A percentile compares a stretch with the other conserved stretches of the same genome.
Conservation (phyloP, 2,113 vertebrate species). For the Cynoglossus semilaevis region DNA sequence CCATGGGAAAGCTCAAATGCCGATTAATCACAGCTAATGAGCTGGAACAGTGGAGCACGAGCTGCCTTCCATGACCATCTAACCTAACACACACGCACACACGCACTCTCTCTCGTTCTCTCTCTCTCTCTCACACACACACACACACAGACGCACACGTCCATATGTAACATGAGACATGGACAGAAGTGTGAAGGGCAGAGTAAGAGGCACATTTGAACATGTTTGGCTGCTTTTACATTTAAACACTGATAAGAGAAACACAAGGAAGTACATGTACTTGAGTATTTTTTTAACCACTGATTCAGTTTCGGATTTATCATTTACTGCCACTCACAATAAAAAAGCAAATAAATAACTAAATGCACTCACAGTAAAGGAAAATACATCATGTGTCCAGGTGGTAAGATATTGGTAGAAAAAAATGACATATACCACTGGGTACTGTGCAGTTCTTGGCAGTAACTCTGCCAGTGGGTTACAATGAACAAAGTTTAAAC, state of each 20-base stretch:
- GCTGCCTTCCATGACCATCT: conserved; percentile 69
- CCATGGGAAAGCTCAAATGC: conserved; percentile 77
- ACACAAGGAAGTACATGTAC: neutral
- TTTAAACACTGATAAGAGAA: conserved; percentile 7
- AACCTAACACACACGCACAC: conserved; percentile 39
- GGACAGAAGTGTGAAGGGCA: conserved; percentile 48
- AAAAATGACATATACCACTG: conserved; percentile 28
- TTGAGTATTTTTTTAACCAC: no score
- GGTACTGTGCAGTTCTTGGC: conserved; percentile 50
- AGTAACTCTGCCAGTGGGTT: conserved; percentile 50
- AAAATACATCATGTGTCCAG: no score
- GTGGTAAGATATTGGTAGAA: no score
- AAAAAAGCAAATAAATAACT: no score
- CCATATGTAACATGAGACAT: conserved; percentile 34
- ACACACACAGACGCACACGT: conserved; percentile 17
- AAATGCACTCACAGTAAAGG: no score
- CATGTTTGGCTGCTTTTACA: conserved; percentile 13
- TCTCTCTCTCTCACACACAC: conserved; percentile 9
- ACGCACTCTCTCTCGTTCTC: conserved; percentile 14
- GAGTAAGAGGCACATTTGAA: conserved; percentile 35
- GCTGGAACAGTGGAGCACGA: conserved; percentile 73
- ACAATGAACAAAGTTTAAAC: conserved; percentile 67
- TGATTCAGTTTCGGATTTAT: no score
- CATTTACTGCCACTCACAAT: no score
- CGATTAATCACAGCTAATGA: conserved; percentile 85